These are phyloP conservation scores for Isurus oxyrinchus DNA, from an alignment of 2,113 vertebrate species.

Conservation along the genomic window DNA sequence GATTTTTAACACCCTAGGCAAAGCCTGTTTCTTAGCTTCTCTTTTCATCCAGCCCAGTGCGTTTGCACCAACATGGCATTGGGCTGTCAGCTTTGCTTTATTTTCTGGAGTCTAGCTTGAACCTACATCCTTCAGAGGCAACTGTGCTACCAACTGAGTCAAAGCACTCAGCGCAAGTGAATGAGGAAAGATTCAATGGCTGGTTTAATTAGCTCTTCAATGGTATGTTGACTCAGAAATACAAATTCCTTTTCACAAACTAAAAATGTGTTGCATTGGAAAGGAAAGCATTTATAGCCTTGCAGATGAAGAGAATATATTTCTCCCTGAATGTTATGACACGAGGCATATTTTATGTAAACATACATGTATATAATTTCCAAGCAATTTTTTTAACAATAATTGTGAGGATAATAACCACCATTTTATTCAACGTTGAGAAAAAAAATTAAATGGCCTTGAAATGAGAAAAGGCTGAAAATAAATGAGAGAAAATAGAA, in stretches of 20 bases:
- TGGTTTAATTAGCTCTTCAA: too few relatives aligned
- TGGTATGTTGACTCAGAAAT: background rate
- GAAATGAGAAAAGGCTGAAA: background rate
- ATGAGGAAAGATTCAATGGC: background rate
- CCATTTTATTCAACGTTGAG: background rate
- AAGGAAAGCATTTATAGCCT: background rate
- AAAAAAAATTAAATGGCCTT: constrained; percentile 11
- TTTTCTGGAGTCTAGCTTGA: background rate
- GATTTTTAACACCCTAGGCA: background rate
- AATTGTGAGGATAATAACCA: background rate
- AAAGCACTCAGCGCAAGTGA: background rate
- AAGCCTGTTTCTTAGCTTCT: background rate
- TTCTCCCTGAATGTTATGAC: background rate
- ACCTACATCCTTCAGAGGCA: background rate
- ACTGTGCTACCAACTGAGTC: background rate
- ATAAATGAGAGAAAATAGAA: background rate
- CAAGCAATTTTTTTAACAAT: background rate
- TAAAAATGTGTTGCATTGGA: background rate
- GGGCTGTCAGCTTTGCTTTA: background rate
- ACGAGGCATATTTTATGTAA: background rate
- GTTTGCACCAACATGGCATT: background rate
- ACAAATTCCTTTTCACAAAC: background rate
- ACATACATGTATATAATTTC: background rate
- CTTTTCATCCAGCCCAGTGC: background rate
- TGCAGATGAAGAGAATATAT: background rate